Conservation (phyloP, 2,113 vertebrate genomes). For the Rhinolophus ferrumequinum region DNA sequence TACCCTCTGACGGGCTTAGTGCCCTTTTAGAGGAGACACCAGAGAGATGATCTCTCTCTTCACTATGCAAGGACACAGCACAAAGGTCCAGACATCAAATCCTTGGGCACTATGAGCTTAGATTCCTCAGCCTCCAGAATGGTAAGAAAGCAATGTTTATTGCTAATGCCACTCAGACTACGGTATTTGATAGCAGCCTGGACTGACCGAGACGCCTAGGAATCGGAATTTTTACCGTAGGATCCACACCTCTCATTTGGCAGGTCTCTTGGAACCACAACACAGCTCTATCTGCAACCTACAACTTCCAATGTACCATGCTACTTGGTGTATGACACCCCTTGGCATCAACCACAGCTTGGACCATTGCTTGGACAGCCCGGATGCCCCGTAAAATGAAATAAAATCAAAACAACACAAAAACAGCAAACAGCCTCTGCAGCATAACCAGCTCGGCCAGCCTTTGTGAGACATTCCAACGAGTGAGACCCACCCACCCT, state of each 20-base stretch:
- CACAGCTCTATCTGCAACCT: not conserved
- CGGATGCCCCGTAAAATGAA: not conserved
- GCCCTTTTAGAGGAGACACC: not conserved
- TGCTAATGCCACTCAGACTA: not conserved
- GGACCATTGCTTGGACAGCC: not conserved
- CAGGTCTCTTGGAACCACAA: not conserved
- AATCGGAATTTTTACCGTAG: not conserved
- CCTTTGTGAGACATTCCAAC: not conserved
- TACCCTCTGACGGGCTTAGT: not conserved
- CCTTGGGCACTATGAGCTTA: not conserved
- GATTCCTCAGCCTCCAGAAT: not conserved
- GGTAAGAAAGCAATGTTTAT: not conserved
- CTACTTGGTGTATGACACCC: not conserved
- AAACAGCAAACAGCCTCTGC: not conserved
- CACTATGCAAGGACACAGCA: not conserved
- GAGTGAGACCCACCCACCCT: not conserved
- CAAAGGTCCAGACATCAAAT: not conserved
- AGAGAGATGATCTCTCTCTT: not conserved
- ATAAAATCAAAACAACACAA: conserved; percentile 48
- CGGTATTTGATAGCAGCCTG: not conserved
- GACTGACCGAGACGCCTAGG: not conserved
- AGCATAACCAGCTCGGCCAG: not conserved
- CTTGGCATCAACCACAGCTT: not conserved
- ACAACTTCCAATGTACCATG: not conserved
- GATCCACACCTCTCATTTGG: not conserved